Evolutionary conservation across 2,797 vertebrate genomes (phyloP).

Genomic region (Macrochelys suwanniensis): DNA sequence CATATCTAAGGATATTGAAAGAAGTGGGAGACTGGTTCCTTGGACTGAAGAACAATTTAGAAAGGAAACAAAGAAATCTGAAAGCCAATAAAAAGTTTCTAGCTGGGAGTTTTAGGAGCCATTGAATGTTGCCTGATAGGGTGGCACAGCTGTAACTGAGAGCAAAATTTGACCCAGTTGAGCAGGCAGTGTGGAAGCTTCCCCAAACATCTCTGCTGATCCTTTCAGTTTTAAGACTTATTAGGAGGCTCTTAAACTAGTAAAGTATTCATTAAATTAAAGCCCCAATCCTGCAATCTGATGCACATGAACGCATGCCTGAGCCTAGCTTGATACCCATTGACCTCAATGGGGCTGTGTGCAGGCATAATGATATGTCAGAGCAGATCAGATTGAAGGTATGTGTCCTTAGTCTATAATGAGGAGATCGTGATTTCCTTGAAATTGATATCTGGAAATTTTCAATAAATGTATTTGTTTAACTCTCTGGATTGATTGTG

Average conservation of each 20-base stretch:
- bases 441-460: neutral
- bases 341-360: neutral
- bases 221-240: neutral
- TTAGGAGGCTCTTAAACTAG: neutral
- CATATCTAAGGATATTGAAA: conserved; percentile 23
- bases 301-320: neutral
- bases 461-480: neutral
- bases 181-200: neutral
- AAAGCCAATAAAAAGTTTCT: neutral
- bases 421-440: neutral
- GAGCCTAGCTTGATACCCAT: neutral
- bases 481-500: neutral
- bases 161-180: neutral
- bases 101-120: neutral
- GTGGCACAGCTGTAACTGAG: neutral
- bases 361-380: neutral
- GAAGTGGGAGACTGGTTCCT: conserved; percentile 48
- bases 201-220: neutral
- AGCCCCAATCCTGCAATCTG: neutral
- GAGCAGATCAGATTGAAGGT: neutral
- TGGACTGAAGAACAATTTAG: conserved; percentile 41
- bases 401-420: neutral
- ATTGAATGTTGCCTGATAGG: neutral
- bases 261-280: neutral
- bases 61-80: conserved; percentile 54